Base-by-base conservation (phyloP, 2,888 invertebrate species). In the Xanthia icteritia region DNA sequence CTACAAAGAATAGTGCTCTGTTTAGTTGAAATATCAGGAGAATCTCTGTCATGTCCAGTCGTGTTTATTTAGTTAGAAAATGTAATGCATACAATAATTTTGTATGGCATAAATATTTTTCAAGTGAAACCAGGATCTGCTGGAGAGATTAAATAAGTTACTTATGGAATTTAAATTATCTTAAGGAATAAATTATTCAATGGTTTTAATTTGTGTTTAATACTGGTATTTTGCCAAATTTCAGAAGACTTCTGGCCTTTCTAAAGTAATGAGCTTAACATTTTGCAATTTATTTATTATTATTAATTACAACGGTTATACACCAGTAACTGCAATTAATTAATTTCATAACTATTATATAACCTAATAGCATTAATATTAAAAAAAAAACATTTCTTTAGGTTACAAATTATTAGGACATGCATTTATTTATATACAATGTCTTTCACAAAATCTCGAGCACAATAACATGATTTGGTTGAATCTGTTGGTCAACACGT, bases 31-130 rank as follows among this genome's bases (percentile, higher is more conserved):
- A 27, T 65, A 65, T 36, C 17, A 27, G 42, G 42, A 36, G 13
- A 54, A 42, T 77, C 42, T 76, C 45, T 77, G 77, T 42, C 31
- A 17, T 45, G 11, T 36, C 8, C 27, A 17, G 3, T 69, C 5
- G n/a, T 76, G 75, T 76, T 76, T 77, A 36, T 77, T 45, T 65
- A 36, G 11, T 54, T 42, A 8, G 17, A 58, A 66, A 77, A 66
- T 58, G 66, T 66, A 39, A 66, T 66, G n/a, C 27, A 39, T 39
- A 11, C 5, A 27, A 39, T 39, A 17, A 77, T 48, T 56, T 56
- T 77, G 27, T 31, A 39, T 66, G 36, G 5, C n/a, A 17, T 6
- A 76, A 54, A 74, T 58, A 45, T 51, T 75, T 76, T 42, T 17
- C 20, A 20, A 45, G 5, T 36, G 6, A 23, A 63, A 54, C n/a